Evolutionary conservation across 2,797 vertebrate genomes (phyloP), one percentile per base, ranked within the genome.

Genomic region (Pseudochromis fuscus): DNA sequence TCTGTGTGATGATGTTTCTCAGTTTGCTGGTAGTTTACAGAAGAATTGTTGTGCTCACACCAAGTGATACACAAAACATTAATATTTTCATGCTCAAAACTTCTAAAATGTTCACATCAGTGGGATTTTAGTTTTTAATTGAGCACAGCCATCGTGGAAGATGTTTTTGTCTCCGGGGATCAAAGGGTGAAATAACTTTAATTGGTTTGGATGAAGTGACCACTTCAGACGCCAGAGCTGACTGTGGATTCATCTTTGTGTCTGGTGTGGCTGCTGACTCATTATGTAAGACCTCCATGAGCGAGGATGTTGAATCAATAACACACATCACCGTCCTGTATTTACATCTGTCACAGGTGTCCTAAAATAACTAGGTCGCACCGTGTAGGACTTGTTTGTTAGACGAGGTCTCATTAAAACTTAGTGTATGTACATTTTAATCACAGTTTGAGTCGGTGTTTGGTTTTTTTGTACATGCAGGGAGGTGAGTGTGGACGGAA

Each of bases 271-370:
- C 18, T 44, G 75, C 49, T 4, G 53, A 67, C 73, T 45, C 21
- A 4, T 8, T 81, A 77, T 57, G 28, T 75, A 83, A 84, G 42
- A 67, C 77, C 81, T 75, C 77, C 61, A 77, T 86, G 83, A 5
- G 4, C 48, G 7, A 38, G 35, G 28, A 33, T 81, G 83, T 83
- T 87, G 72, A 84, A 81, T 75, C 77, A 86, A 84, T 82, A 84
- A 49, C 72, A 73, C 27, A 24, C 44, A 42, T 44, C 49, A 9
- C 38, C 18, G 35, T 40, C 67, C 61, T 8, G 23, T 86, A 9
- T 81, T 86, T 85, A 75, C 50, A 44, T 38, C 46, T 46, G 62
- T 46, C 79, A 51, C n/a, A 58, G 45, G 37, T 4, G 50, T 69
- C 65, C 55, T 35, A 13, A 52, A 67, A 64, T 58, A 71, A 53